Percentiles rank a stretch among this genome's conserved stretches.
phyloP scores from a whole-genome alignment of 2,113 vertebrate species.

The Neolamprologus devosi region DNA sequence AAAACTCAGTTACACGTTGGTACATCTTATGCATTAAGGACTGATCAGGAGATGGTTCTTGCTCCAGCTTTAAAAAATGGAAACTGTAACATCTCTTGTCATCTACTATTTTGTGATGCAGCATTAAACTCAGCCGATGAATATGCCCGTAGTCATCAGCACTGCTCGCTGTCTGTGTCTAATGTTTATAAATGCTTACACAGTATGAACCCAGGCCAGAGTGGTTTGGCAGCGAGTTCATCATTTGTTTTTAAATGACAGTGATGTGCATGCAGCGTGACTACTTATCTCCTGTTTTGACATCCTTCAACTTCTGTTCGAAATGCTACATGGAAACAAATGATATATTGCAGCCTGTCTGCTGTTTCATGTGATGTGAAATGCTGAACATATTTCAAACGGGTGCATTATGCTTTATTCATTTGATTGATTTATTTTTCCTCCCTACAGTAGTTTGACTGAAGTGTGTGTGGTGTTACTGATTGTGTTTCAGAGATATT shows the following conservation, averaged over 20 bases:
- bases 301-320: neutral
- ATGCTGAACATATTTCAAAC: neutral
- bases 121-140: neutral
- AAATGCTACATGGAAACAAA: neutral
- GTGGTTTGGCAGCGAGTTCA: neutral
- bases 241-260: neutral
- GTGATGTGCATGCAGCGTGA: neutral
- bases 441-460: neutral
- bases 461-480: neutral
- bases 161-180: neutral
- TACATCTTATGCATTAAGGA: neutral
- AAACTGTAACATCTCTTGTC: neutral
- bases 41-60: neutral
- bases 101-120: neutral
- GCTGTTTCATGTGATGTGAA: neutral
- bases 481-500: neutral
- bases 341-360: neutral
- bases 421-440: neutral
- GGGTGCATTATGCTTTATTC: neutral
- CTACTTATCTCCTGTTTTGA: neutral
- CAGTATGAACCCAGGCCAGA: neutral
- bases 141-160: neutral
- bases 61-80: neutral
- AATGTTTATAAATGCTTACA: neutral
- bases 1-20: neutral